These are phyloP conservation scores for Eristalis arbustorum DNA, from an alignment of 2,888 invertebrate species.

Conservation along the genomic window DNA sequence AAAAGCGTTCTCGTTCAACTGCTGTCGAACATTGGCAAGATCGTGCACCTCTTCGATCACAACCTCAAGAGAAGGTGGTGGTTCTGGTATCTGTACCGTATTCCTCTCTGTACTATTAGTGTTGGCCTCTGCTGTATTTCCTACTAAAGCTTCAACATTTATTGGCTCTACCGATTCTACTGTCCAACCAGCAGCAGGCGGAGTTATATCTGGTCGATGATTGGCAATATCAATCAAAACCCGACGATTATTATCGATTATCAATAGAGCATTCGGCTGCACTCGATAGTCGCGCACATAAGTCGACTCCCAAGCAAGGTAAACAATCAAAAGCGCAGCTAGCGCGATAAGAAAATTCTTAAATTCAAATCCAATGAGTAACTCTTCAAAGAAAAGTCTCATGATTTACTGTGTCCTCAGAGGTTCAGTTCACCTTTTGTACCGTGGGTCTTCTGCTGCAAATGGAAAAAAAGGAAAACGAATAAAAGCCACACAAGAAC, in stretches of 20 bases:
- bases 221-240: conserved; percentile 63
- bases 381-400: conserved; percentile 67
- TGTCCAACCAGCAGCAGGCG: conserved; percentile 29
- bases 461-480: conserved; percentile 2
- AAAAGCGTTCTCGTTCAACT: conserved; percentile 46
- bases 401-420: conserved; percentile 54
- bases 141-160: neutral
- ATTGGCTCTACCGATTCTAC: conserved; percentile 15
- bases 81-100: conserved; percentile 62
- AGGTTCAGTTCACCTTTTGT: conserved; percentile 23
- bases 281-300: conserved; percentile 72
- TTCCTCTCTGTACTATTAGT: conserved; percentile 10
- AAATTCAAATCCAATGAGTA: conserved; percentile 79
- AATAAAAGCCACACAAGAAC: neutral
- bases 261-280: conserved; percentile 69
- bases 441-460: conserved; percentile 34
- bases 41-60: conserved; percentile 74
- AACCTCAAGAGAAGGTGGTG: conserved; percentile 72
- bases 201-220: conserved; percentile 33
- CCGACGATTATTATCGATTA: conserved; percentile 72
- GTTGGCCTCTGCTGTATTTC: neutral
- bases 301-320: conserved; percentile 89
- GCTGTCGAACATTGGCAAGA: conserved; percentile 53
- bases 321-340: conserved; percentile 82
- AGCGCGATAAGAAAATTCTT: conserved; percentile 86